Conservation (phyloP, 2,888 invertebrate genomes). For the Camponotus fellah region DNA sequence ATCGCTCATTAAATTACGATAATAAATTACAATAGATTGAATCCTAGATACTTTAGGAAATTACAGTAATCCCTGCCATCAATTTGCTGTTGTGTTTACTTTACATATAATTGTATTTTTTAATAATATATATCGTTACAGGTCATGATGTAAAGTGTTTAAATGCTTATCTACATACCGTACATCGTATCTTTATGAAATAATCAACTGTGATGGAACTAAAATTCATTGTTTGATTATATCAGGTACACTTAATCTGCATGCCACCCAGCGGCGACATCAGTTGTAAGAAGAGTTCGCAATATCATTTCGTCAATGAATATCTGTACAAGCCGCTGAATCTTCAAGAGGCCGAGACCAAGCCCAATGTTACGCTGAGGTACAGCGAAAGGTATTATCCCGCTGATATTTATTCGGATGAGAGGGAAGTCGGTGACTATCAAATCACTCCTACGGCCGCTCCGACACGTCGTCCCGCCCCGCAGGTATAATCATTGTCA, state of each 20-base stretch:
- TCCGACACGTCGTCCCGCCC: constrained; percentile 79
- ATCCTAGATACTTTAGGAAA: neutral
- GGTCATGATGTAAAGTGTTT: neutral
- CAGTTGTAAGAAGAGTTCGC: constrained; percentile 95
- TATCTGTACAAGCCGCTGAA: constrained; percentile 96
- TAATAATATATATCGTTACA: neutral
- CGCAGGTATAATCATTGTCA: constrained; percentile 63
- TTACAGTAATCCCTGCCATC: neutral
- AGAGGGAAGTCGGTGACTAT: constrained; percentile 82
- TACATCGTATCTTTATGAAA: neutral
- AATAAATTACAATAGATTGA: neutral
- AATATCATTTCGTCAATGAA: constrained; percentile 97
- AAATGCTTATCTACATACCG: neutral
- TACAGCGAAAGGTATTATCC: constrained; percentile 95
- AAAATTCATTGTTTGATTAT: neutral
- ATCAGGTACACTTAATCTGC: constrained; percentile 96
- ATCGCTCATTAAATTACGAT: neutral
- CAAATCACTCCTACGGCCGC: constrained; percentile 79
- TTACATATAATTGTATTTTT: neutral
- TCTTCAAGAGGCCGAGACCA: constrained; percentile 92
- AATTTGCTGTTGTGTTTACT: neutral
- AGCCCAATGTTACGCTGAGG: constrained; percentile 92
- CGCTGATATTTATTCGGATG: constrained; percentile 90
- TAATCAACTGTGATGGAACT: neutral
- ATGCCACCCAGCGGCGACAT: constrained; percentile 96